Conservation (phyloP, 2,113 vertebrate species). For the Pteropus alecto region DNA sequence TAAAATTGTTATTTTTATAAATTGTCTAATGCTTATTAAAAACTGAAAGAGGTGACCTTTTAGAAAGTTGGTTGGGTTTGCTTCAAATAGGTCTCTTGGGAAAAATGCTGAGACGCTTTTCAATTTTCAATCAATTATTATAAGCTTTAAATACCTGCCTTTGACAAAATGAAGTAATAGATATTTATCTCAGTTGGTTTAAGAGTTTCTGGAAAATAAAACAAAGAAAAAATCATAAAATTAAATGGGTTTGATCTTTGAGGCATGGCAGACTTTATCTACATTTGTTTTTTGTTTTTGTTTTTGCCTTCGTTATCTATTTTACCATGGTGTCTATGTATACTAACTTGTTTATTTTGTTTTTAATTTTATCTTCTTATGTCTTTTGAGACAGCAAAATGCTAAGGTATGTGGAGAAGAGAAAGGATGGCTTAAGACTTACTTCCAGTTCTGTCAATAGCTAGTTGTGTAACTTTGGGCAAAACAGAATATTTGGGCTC, state of each 20-base stretch:
- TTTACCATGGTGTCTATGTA: background rate
- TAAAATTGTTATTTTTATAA: background rate
- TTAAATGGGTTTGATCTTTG: background rate
- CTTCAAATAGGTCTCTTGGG: background rate
- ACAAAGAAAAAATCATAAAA: background rate
- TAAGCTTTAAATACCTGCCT: background rate
- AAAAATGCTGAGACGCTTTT: background rate
- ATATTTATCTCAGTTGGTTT: background rate
- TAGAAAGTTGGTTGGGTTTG: background rate
- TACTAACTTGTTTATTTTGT: background rate
- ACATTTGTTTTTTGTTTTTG: background rate
- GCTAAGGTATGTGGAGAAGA: background rate
- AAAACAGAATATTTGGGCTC: background rate
- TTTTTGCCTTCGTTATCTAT: background rate
- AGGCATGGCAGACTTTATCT: background rate
- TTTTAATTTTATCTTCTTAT: background rate
- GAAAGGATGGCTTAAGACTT: background rate
- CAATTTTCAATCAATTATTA: constrained; percentile 4
- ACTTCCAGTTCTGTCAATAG: background rate
- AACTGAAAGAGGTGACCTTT: background rate
- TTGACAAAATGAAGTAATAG: background rate
- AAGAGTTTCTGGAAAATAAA: constrained; percentile 23
- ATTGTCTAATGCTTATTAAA: background rate
- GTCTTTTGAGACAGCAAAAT: background rate
- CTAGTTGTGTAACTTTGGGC: background rate